Conservation (phyloP, 2,113 vertebrate species). For the Cyanoramphus novaezelandiae region DNA sequence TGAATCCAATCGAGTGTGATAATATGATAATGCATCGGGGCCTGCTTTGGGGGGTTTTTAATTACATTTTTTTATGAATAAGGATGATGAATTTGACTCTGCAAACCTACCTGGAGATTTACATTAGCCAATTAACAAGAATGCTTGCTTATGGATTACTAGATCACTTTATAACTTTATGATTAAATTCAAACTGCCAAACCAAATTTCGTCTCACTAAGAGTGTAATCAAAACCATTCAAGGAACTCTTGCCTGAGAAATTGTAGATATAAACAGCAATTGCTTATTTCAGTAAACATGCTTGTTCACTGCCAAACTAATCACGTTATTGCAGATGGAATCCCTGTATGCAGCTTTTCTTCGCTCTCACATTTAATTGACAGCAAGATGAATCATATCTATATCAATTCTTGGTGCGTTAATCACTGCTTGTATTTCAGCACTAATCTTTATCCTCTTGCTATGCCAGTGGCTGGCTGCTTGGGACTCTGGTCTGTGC, state of each 20-base stretch:
- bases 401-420: slow-evolving; percentile 10
- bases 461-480: neutral
- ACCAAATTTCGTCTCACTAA: slow-evolving; percentile 50
- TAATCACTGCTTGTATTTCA: neutral
- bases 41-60: neutral
- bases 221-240: slow-evolving; percentile 60
- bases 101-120: slow-evolving; percentile 24
- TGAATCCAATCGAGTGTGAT: neutral
- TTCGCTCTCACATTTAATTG: slow-evolving; percentile 56
- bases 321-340: slow-evolving; percentile 45
- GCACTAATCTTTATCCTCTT: neutral
- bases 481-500: neutral
- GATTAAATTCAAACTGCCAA: slow-evolving; percentile 62
- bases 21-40: neutral
- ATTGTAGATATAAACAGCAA: slow-evolving; percentile 71
- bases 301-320: slow-evolving; percentile 48
- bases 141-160: slow-evolving; percentile 40
- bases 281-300: slow-evolving; percentile 59
- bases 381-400: slow-evolving; percentile 64
- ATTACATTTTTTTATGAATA: neutral
- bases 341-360: slow-evolving; percentile 59
- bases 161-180: slow-evolving; percentile 57
- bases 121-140: slow-evolving; percentile 14
- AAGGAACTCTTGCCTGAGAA: slow-evolving; percentile 64
- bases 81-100: slow-evolving; percentile 32